phyloP scores from a whole-genome alignment of 2,113 vertebrate genomes.

The Dasyprocta punctata region DNA sequence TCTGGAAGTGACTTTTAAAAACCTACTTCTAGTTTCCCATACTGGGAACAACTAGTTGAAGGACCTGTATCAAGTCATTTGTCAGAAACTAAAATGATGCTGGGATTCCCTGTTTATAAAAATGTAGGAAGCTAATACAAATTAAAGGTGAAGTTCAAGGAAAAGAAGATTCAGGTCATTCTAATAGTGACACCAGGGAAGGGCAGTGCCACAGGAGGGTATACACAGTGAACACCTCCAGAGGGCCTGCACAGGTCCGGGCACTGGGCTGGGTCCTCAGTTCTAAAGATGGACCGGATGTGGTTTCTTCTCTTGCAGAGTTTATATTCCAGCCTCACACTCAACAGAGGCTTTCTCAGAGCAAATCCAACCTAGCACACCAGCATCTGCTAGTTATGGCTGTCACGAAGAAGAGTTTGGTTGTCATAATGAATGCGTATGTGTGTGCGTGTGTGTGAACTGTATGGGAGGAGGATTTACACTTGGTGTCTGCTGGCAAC shows the following conservation, averaged over 20 bases:
- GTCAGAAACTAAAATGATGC: background rate
- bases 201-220: background rate
- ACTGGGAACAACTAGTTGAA: constrained; percentile 17
- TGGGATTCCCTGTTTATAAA: constrained; percentile 33
- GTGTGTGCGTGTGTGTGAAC: fast-evolving
- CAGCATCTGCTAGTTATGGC: background rate
- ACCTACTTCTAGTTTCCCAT: background rate
- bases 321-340: constrained; percentile 28
- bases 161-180: background rate
- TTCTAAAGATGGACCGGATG: background rate
- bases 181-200: background rate
- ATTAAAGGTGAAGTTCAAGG: constrained; percentile 13
- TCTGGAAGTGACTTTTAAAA: background rate
- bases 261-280: background rate
- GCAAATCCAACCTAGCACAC: constrained; percentile 15
- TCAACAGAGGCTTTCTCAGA: constrained; percentile 52
- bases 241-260: background rate
- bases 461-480: background rate
- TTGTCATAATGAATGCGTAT: background rate
- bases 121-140: background rate
- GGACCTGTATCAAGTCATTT: background rate
- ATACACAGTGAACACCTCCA: background rate
- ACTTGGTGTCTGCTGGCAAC: background rate
- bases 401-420: background rate
- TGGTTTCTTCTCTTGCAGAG: background rate